Conservation (phyloP, 1,140 invertebrate species). For the Ditylenchus dipsaci region DNA sequence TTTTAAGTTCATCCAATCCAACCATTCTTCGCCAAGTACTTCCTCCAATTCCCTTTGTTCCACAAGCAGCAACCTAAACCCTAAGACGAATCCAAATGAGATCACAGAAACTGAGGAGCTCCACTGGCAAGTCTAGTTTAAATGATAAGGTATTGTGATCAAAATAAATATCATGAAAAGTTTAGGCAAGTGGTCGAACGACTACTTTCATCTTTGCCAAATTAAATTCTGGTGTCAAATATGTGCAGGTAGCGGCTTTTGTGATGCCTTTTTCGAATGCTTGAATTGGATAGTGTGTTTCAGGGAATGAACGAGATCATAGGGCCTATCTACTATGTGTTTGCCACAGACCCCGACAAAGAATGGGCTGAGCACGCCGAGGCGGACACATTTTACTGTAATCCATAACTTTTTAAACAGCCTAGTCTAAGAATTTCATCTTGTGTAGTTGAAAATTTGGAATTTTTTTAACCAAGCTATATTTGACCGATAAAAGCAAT, state of each 20-base stretch:
- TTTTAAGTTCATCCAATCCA: constrained; percentile 3
- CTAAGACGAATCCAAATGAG: background rate
- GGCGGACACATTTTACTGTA: constrained; percentile 90
- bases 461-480: no score
- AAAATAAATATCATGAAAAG: no score
- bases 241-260: constrained; percentile 71
- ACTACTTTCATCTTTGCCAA: constrained; percentile 96
- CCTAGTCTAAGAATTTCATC: no score
- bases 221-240: constrained; percentile 91
- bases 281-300: constrained; percentile 14
- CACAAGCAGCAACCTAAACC: background rate
- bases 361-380: constrained; percentile 77
- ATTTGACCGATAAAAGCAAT: no score
- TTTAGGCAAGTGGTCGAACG: constrained; percentile 93
- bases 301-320: constrained; percentile 98
- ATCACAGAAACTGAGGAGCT: constrained; percentile 8
- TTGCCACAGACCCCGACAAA: constrained; percentile 75
- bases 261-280: constrained; percentile 7
- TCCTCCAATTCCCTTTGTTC: background rate
- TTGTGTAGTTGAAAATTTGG: no score
- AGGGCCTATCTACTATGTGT: constrained; percentile 93
- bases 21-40: constrained; percentile 8
- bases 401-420: no score
- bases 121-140: no score
- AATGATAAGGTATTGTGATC: no score